Base-by-base conservation (phyloP, 2,113 vertebrate species). In the Saccopteryx leptura region DNA sequence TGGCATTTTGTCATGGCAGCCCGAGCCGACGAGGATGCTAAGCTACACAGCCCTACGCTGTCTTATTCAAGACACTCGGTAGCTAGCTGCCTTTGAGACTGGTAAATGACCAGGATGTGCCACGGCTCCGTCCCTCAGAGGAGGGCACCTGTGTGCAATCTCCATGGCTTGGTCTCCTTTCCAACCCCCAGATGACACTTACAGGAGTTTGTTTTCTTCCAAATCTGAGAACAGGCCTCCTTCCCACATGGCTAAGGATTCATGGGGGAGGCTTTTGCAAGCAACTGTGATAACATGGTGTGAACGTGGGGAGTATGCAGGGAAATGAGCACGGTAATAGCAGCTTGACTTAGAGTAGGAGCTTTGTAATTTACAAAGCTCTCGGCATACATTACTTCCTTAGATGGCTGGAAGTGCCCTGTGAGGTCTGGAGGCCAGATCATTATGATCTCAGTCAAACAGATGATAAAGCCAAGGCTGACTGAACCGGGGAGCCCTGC, bases 291-390 rank as follows among this genome's bases (percentile, higher is more conserved):
- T 82, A 66, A 23, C 56, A 65, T 6, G 56, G 61, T 69, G 21
- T 88, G 50, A 60, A 33, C 2, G 31, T 71, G 76, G 21, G 24
- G 52, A 84, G 50, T 54, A 33, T 2, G 31, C 65, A 71, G 21
- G 24, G 52, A 84, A 61, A n/a, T 56, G 50, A 80, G 46, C 31
- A 3, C 0, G 52, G 33, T 39, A 39, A 28, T 4, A 48, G 66
- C 66, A 75, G 60, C 66, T 84, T 3, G 5, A 0, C 48, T n/a
- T 28, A 7, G 26, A 13, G 18, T 0, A 0, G 33, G 33, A 0
- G 14, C 48, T 60, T 39, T 46, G 31, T 18, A 33, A 50, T 46
- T 52, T 54, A 19, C 76, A 76, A 63, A 63, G 68, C 71, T 52
- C 72, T 23, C 76, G 50, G 56, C 58, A 71, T 2, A 18, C 7